A percentile compares a stretch with the other conserved stretches of the same genome.
Conservation (phyloP, 2,797 vertebrate species). For the Phoxinus dragarum region DNA sequence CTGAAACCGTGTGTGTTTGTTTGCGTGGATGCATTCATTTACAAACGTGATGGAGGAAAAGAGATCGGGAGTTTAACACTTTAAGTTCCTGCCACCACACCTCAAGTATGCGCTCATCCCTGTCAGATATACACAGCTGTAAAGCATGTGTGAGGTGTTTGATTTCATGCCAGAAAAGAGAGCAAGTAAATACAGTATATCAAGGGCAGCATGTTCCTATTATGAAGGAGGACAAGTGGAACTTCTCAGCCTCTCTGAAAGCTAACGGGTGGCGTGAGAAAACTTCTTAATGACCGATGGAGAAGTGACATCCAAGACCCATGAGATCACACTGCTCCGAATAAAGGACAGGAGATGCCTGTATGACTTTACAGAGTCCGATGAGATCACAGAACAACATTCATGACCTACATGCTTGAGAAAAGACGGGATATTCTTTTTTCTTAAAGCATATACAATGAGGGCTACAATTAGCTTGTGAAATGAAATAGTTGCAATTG, state of each 20-base stretch:
- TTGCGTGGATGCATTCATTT: neutral
- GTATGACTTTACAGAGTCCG: slow-evolving; percentile 21
- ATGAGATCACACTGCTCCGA: slow-evolving; percentile 73
- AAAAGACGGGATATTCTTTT: slow-evolving; percentile 53
- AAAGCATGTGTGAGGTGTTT: slow-evolving; percentile 30
- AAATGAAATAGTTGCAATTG: slow-evolving; percentile 32
- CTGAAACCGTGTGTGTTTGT: neutral
- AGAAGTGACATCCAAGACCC: slow-evolving; percentile 73
- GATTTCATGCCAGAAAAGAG: slow-evolving; percentile 47
- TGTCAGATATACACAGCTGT: slow-evolving; percentile 11
- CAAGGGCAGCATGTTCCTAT: slow-evolving; percentile 44
- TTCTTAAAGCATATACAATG: slow-evolving; percentile 35
- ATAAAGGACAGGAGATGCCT: slow-evolving; percentile 64
- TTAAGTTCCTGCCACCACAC: neutral
- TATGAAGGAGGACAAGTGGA: slow-evolving; percentile 48
- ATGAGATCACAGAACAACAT: slow-evolving; percentile 41
- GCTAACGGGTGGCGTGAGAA: slow-evolving; percentile 59
- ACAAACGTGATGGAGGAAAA: neutral
- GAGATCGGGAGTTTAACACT: neutral
- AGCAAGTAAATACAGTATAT: slow-evolving; percentile 32
- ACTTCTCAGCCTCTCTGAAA: slow-evolving; percentile 40
- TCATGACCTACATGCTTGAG: slow-evolving; percentile 73
- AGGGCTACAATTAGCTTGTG: slow-evolving; percentile 35
- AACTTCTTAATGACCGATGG: slow-evolving; percentile 54
- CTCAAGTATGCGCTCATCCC: slow-evolving; percentile 22